Conservation (phyloP, 2,797 vertebrate species). For the Pseudochirops corinnae region DNA sequence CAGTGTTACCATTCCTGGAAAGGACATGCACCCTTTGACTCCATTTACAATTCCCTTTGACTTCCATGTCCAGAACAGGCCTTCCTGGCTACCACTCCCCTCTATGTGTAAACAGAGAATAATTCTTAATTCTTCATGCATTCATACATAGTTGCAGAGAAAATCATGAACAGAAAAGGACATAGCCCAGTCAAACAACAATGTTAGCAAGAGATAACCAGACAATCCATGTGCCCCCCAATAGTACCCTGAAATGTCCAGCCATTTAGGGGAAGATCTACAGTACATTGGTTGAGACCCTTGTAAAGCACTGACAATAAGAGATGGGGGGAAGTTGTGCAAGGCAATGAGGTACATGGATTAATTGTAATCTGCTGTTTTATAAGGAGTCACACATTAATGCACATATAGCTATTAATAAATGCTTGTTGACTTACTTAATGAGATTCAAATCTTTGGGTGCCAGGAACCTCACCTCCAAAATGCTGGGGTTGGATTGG, state of each 20-base stretch:
- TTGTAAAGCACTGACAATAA: not conserved
- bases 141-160: not conserved
- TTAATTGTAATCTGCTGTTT: not conserved
- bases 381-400: not conserved
- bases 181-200: not conserved
- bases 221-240: not conserved
- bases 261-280: not conserved
- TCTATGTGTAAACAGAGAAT: not conserved
- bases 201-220: not conserved
- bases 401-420: not conserved
- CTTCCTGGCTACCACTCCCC: not conserved
- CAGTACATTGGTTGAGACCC: not conserved
- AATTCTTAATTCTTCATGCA: not conserved
- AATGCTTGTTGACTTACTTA: not conserved
- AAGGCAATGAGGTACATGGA: not conserved
- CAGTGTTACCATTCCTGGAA: not conserved
- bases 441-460: not conserved
- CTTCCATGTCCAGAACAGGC: not conserved
- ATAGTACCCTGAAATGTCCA: not conserved
- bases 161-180: not conserved
- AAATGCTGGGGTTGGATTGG: no score
- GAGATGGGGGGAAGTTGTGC: not conserved
- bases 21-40: not conserved
- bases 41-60: not conserved
- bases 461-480: no score